These are phyloP conservation scores for Atta cephalotes DNA, from an alignment of 1,140 invertebrate genomes.

Conservation along the genomic window DNA sequence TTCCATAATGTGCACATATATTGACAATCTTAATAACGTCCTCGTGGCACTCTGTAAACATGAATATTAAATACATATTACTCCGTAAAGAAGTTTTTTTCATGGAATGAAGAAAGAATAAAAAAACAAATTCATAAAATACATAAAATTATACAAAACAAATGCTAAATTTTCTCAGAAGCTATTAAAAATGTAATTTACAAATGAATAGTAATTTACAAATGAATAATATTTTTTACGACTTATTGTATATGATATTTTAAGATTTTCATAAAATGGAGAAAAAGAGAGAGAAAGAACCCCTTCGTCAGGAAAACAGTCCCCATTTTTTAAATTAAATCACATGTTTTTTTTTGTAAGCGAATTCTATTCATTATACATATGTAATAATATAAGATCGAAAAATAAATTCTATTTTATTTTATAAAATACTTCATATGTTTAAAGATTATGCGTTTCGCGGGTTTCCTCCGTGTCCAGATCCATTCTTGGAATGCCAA, in stretches of 20 bases:
- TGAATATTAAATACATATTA: constrained; percentile 29
- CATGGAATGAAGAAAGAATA: background rate
- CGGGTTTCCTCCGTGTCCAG: too few relatives aligned
- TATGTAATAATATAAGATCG: background rate
- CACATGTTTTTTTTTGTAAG: background rate
- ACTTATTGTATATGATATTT: background rate
- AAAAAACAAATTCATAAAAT: background rate
- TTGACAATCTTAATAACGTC: constrained; percentile 94
- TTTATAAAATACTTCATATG: too few relatives aligned
- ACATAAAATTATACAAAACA: background rate
- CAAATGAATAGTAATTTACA: background rate
- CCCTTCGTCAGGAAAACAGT: too few relatives aligned
- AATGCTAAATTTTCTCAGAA: background rate
- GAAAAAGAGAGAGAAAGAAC: too few relatives aligned
- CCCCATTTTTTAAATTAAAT: background rate
- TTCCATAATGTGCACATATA: constrained; percentile 91
- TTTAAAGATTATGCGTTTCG: too few relatives aligned
- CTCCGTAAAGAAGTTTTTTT: background rate
- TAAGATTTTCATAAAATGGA: too few relatives aligned
- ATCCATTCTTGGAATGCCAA: too few relatives aligned
- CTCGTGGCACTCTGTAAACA: constrained; percentile 89
- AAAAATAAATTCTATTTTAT: background rate
- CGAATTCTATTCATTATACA: background rate
- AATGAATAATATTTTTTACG: too few relatives aligned
- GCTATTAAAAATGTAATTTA: background rate